Base-by-base conservation (phyloP, 1,140 invertebrate genomes). In the Scaptomyza pallida region DNA sequence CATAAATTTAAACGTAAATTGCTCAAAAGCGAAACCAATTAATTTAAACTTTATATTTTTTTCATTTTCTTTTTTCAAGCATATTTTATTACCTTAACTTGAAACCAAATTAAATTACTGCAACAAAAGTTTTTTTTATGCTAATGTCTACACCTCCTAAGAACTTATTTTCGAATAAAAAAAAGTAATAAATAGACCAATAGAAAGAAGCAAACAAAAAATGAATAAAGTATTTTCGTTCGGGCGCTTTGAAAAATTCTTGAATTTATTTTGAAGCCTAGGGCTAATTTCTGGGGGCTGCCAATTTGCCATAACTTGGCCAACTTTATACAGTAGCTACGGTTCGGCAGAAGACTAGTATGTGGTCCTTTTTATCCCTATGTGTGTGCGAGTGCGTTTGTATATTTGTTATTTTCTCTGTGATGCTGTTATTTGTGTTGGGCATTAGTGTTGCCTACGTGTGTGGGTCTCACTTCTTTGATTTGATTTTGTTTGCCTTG, bases 201-300 rank as follows among this genome's bases (percentile, higher is more conserved):
- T 33, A 64, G 40, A 37, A 63, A 44, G 10, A 54, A 44, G 2
- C 6, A 19, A 33, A 21, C n/a, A 33, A 33, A 40, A 59, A 51
- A 61, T 62, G 54, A 30, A 61, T 47, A 82, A 74, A 76, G 40
- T 71, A 19, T 44, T 44, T 44, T 76, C 37, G 21, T 44, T 43
- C 45, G 69, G 69, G 59, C 69, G 48, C 65, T 62, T 54, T 69
- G 50, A 63, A 74, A 72, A 81, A 82, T 81, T 56, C 81, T 86
- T 85, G 80, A 81, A 86, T 88, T 81, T 77, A 86, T 88, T 81
- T 88, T 64, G 45, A 68, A 41, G 67, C 81, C 71, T 40, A 64
- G 54, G 74, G 57, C 60, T 57, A 60, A 55, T 61, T 73, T 62
- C 40, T 45, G 6, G 44, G 17, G 13, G 40, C 59, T 64, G 52